These are phyloP conservation scores for Drosophila incognita DNA, from an alignment of 2,888 invertebrate genomes.

Conservation along the genomic window DNA sequence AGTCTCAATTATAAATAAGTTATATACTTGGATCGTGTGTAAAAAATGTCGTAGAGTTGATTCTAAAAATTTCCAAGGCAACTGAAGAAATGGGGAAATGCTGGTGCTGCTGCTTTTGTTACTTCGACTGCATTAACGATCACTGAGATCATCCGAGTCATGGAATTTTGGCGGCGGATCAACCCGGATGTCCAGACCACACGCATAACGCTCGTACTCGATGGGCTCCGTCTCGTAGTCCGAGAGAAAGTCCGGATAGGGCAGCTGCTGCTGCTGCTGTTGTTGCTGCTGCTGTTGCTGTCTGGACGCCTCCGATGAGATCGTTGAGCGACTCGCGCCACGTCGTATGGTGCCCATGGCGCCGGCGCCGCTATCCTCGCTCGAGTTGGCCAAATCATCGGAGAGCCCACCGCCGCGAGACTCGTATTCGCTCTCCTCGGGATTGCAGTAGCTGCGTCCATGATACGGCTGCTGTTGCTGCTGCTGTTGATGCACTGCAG, in stretches of 20 bases:
- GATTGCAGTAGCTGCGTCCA: slow-evolving; percentile 77
- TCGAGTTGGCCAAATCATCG: slow-evolving; percentile 84
- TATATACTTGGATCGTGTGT: slow-evolving; percentile 72
- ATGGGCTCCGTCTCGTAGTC: slow-evolving; percentile 87
- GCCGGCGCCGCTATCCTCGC: slow-evolving; percentile 82
- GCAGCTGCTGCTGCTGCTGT: slow-evolving; percentile 83
- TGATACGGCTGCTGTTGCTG: slow-evolving; percentile 68
- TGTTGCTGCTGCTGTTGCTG: not conserved
- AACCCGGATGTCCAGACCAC: slow-evolving; percentile 91
- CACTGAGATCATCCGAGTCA: slow-evolving; percentile 88
- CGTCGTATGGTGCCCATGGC: slow-evolving; percentile 78
- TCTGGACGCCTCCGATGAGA: slow-evolving; percentile 14
- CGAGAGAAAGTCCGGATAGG: slow-evolving; percentile 85
- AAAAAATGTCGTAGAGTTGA: slow-evolving; percentile 68
- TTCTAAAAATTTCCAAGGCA: slow-evolving; percentile 77
- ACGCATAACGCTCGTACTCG: slow-evolving; percentile 88
- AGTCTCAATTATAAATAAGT: slow-evolving; percentile 82
- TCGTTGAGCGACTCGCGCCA: slow-evolving; percentile 24
- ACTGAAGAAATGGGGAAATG: slow-evolving; percentile 71
- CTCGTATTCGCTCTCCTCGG: slow-evolving; percentile 84
- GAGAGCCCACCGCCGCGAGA: slow-evolving; percentile 83
- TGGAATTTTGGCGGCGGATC: slow-evolving; percentile 92
- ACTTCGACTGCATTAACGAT: slow-evolving; percentile 67
- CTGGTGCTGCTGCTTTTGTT: slow-evolving; percentile 44
- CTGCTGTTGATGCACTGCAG: slow-evolving; percentile 18